Evolutionary conservation across 2,797 vertebrate genomes (phyloP), one percentile per base, ranked within the genome.

Genomic region (Spizella passerina): DNA sequence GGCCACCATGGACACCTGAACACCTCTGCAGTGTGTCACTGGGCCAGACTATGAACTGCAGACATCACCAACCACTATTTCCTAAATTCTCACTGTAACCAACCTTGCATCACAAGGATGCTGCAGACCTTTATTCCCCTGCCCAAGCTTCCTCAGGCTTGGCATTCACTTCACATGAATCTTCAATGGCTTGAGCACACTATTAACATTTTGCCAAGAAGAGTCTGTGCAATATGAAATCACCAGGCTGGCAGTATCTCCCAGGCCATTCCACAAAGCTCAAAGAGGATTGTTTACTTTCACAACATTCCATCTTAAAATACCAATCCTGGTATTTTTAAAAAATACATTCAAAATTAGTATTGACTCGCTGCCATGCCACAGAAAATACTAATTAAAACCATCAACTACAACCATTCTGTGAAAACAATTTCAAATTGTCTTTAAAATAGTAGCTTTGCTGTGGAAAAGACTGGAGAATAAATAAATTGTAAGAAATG

Each of bases 241-340:
- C 66, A 75, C 9, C 34, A 72, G n/a, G 60, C 75, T 92, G 80
- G 82, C 88, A 93, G 2, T 23, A 61, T 27, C 39, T 90, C 50
- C 22, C 56, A 32, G 71, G 68, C 46, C 78, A 75, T 70, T 85
- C 65, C 64, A 78, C 72, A 77, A 71, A 57, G 76, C 55, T 93
- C 47, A 76, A 86, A 82, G 80, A 86, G 29, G 39, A 69, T 41
- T 82, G 66, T 80, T 93, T 84, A 82, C 91, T 95, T 95, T 72
- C 53, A 92, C 57, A 90, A 66, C 50, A 82, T 82, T 91, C 81
- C 53, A 85, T 71, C 69, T 77, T 56, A 75, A 90, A 90, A 95
- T 73, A 92, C 27, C 82, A 88, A 63, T 55, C 22, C 26, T 52
- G 43, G 55, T 80, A 70, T 90, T 92, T 93, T 82, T 6, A 6